Conservation (phyloP, 2,797 vertebrate species). For the Myotis pilosus region DNA sequence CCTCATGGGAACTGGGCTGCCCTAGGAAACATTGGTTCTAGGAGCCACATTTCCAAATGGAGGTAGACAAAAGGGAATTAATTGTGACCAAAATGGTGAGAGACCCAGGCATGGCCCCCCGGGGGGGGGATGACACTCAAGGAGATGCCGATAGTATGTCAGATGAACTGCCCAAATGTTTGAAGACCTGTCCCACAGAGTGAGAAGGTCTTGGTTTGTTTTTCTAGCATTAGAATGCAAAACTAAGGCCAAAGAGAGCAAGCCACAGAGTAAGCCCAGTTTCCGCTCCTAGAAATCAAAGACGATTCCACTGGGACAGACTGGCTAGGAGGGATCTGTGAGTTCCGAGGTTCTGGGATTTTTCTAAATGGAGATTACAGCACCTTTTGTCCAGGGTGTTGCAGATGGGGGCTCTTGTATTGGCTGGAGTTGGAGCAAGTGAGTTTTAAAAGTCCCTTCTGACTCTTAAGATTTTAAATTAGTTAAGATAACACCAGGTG, state of each 20-base stretch:
- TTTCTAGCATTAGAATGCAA: background rate
- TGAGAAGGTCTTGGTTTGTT: background rate
- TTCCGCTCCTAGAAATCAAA: background rate
- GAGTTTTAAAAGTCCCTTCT: background rate
- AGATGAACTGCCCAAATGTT: background rate
- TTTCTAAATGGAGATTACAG: background rate
- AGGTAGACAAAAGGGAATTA: background rate
- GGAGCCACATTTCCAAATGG: background rate
- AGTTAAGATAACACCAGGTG: background rate
- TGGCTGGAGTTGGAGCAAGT: background rate
- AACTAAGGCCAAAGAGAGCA: background rate
- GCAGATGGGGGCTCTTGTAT: background rate
- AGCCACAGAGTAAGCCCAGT: background rate
- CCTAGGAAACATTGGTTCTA: background rate
- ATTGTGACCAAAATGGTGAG: background rate
- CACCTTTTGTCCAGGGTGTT: background rate
- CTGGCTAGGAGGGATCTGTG: background rate
- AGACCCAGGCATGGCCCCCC: background rate
- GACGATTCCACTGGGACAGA: background rate
- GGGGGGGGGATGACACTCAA: rapidly evolving
- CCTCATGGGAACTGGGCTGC: background rate
- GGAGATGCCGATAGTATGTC: rapidly evolving
- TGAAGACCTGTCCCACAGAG: background rate
- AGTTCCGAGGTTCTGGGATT: background rate
- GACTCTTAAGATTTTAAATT: background rate